phyloP scores from a whole-genome alignment of 2,797 vertebrate genomes.

The Hafferia zeledoni region DNA sequence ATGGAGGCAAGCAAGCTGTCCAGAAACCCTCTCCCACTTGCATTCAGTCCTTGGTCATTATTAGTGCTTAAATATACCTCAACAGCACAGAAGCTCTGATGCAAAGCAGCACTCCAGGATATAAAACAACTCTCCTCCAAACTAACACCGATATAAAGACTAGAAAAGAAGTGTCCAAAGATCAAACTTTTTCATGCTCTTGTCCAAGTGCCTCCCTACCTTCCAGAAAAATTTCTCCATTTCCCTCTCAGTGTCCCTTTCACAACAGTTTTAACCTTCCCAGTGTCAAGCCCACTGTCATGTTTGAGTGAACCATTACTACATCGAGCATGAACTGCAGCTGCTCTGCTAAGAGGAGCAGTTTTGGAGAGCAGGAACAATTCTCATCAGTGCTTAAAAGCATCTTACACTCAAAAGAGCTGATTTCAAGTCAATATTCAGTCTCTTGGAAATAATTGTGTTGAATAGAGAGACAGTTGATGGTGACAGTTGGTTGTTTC shows the following conservation, averaged over 20 bases:
- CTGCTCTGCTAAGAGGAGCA: not conserved
- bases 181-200: not conserved
- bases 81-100: not conserved
- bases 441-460: not conserved
- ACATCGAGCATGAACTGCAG: not conserved
- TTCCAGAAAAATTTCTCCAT: not conserved
- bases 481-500: not conserved
- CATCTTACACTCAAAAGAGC: not conserved
- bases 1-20: not conserved
- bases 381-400: not conserved
- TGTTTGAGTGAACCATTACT: not conserved
- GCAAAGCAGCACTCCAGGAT: not conserved
- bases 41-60: not conserved
- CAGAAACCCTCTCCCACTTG: not conserved
- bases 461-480: not conserved
- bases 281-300: not conserved
- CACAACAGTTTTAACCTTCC: not conserved
- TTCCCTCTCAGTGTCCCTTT: not conserved
- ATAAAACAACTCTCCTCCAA: not conserved
- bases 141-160: fast-evolving
- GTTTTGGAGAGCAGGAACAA: not conserved
- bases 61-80: not conserved
- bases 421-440: not conserved
- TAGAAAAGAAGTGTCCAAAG: not conserved
- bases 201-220: not conserved